Evolutionary conservation across 2,113 vertebrate genomes (phyloP), one percentile per base, ranked within the genome.

Genomic region (Megaptera novaeangliae): DNA sequence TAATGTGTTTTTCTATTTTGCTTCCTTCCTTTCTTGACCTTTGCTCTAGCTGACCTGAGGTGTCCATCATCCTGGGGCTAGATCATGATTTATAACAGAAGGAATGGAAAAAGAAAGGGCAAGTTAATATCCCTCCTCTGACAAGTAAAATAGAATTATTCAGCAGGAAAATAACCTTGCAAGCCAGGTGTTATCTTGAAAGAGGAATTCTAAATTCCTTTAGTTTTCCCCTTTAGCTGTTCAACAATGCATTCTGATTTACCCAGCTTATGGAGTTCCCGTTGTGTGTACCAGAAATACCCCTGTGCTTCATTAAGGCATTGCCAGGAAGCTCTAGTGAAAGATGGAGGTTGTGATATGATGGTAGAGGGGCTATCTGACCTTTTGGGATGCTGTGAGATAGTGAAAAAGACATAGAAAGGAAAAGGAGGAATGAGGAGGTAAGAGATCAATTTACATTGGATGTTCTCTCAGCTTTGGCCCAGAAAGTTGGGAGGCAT

Each of bases 121-220:
- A 88, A 46, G 39, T 72, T 88, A 52, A 55, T 74, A 49, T 66
- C 69, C 66, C 36, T 95, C 66, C 66, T 75, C 71, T 94, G 84
- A 78, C 21, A 13, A 17, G 49, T 52, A 57, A 41, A 64, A 41
- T n/a, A 55, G 82, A 91, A 77, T 64, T 94, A 86, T 68, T 69
- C 52, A 61, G 34, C 49, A 39, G 78, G 57, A 88, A 75, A 85
- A 69, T 31, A 80, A 34, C 3, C 36, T 84, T 66, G 59, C 6
- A 74, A 95, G 2, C 34, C 81, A 85, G 69, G 81, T 77, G 44
- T 92, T 63, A 52, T 31, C 64, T 85, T 96, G 64, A 93, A 88
- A 88, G 52, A 86, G n/a, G n/a, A 64, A 92, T 96, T 92, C 52
- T 68, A 87, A 69, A 36, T 82, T 77, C n/a, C 36, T 97, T 86